A percentile compares a stretch with the other conserved stretches of the same genome.
phyloP scores from a whole-genome alignment of 2,888 invertebrate species.

The Tortricodes alternella region DNA sequence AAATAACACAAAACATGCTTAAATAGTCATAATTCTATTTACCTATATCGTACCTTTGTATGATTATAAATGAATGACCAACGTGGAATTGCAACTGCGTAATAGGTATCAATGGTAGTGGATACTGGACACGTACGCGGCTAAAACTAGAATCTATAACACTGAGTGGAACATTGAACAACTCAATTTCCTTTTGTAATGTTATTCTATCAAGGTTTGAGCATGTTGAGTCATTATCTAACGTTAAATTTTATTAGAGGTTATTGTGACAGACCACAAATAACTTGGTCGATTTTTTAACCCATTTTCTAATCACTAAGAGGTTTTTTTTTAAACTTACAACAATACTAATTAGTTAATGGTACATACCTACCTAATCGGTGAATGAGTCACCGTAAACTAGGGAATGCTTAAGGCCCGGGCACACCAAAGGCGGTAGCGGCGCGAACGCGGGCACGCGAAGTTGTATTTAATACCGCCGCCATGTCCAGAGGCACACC shows the following conservation, averaged over 20 bases:
- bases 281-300: neutral
- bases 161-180: neutral
- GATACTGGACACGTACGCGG: constrained; percentile 11
- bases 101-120: neutral
- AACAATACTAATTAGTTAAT: neutral
- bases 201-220: neutral
- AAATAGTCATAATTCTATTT: constrained; percentile 29
- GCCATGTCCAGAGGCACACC: no score
- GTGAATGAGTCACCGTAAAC: constrained; percentile 17
- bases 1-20: constrained; percentile 33
- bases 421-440: no score
- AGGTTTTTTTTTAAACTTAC: no score
- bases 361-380: neutral
- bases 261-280: neutral
- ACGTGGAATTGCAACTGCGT: constrained; percentile 31
- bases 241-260: neutral
- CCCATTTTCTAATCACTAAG: no score
- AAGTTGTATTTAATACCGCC: no score
- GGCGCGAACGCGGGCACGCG: no score
- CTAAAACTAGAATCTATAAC: constrained; percentile 18
- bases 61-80: constrained; percentile 39
- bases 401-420: constrained; percentile 24
- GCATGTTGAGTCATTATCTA: neutral
- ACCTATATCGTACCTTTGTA: constrained; percentile 40
- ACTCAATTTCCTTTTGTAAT: constrained; percentile 1